Percentiles rank a stretch among this genome's conserved stretches.
Evolutionary conservation across 2,888 invertebrate genomes (phyloP).

Genomic region (Gnatocerus cornutus): DNA sequence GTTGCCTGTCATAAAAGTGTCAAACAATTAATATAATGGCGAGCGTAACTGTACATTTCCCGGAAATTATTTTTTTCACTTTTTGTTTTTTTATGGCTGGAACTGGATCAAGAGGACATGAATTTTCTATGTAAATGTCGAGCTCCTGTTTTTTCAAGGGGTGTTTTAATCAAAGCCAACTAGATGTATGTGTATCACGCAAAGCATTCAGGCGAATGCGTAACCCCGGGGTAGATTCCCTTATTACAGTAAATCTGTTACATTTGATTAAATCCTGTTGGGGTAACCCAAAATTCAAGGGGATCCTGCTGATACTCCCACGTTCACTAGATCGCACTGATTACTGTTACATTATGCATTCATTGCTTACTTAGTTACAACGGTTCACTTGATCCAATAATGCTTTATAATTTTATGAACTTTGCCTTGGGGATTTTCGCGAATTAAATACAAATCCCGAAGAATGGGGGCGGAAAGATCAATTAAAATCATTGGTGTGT

Average conservation of each 20-base stretch:
- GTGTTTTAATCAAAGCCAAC: conserved; percentile 48
- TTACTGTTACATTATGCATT: conserved; percentile 65
- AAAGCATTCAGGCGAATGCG: conserved; percentile 44
- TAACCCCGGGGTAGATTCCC: conserved; percentile 49
- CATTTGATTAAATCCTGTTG: conserved; percentile 68
- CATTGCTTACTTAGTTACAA: conserved; percentile 62
- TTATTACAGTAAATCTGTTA: conserved; percentile 67
- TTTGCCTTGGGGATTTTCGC: conserved; percentile 47
- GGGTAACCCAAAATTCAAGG: conserved; percentile 62
- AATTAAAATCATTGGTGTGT: background rate
- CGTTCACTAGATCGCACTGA: conserved; percentile 52
- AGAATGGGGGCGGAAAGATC: conserved; percentile 7
- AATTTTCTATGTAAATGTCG: conserved; percentile 21
- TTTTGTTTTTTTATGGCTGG: background rate
- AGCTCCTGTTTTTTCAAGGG: conserved; percentile 23
- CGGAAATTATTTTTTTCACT: background rate
- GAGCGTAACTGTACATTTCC: conserved; percentile 5
- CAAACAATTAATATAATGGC: conserved; percentile 24
- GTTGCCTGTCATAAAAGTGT: conserved; percentile 27
- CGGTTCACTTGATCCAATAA: conserved; percentile 59
- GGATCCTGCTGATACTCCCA: conserved; percentile 52
- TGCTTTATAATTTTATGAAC: conserved; percentile 59
- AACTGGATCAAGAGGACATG: conserved; percentile 5
- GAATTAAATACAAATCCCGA: conserved; percentile 30
- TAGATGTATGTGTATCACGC: conserved; percentile 52